These are phyloP conservation scores for Tricholauxania praeusta DNA, from an alignment of 2,888 invertebrate genomes.

Conservation along the genomic window DNA sequence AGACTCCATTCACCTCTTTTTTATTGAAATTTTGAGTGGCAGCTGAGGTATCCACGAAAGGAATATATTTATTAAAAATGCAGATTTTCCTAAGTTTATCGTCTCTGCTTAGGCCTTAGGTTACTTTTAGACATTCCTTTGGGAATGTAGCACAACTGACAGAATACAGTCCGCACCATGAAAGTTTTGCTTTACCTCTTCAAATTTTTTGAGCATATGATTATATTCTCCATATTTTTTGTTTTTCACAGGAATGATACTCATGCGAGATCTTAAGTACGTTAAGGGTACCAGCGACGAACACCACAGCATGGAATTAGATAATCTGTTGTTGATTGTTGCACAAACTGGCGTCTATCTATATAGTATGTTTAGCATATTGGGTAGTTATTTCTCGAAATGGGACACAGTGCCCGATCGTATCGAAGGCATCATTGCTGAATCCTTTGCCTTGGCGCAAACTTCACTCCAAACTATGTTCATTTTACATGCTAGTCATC, in stretches of 20 bases:
- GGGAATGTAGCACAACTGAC: too few species aligned
- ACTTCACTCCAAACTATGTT: conserved; percentile 85
- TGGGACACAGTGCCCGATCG: conserved; percentile 69
- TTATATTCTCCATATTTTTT: neutral
- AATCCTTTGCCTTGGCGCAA: conserved; percentile 81
- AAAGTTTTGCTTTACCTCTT: too few species aligned
- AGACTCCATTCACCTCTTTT: too few species aligned
- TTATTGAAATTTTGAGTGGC: too few species aligned
- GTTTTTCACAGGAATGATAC: conserved; percentile 71
- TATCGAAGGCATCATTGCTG: conserved; percentile 76
- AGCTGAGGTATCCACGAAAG: too few species aligned
- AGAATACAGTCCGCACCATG: too few species aligned
- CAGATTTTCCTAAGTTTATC: too few species aligned
- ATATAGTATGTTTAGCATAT: conserved; percentile 88
- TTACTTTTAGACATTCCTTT: too few species aligned
- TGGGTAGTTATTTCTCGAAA: conserved; percentile 71
- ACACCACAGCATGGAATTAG: conserved; percentile 72
- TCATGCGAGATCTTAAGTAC: conserved; percentile 78
- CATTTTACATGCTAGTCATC: conserved; percentile 80
- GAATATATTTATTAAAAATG: too few species aligned
- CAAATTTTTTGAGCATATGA: neutral
- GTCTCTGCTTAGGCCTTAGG: too few species aligned
- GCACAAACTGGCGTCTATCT: conserved; percentile 93
- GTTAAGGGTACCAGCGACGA: conserved; percentile 69
- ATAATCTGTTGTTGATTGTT: conserved; percentile 84